Percentiles rank a stretch among this genome's conserved stretches.
Evolutionary conservation across 2,797 vertebrate genomes (phyloP).

Genomic region (Austrolebias charrua): DNA sequence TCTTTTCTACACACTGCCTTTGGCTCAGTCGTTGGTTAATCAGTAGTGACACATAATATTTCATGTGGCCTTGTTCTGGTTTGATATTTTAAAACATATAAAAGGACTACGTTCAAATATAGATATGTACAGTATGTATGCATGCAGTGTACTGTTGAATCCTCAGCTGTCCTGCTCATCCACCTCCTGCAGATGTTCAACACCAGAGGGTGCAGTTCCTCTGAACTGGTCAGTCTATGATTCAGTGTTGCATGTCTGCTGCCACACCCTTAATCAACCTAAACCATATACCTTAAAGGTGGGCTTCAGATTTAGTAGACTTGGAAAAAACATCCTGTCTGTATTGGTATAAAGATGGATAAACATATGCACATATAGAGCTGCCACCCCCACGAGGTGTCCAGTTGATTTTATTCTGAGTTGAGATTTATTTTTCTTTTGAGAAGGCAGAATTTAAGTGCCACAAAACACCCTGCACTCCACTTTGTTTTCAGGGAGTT

Average conservation of each 20-base stretch:
- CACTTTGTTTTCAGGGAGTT: conserved; percentile 39
- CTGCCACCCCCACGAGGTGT: background rate
- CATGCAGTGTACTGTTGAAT: no score
- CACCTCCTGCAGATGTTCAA: conserved; percentile 6
- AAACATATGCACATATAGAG: conserved; percentile 12
- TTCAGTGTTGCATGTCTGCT: conserved; percentile 2
- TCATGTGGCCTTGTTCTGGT: no score
- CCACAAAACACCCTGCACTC: conserved; percentile 28
- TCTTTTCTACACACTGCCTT: no score
- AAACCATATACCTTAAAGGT: conserved; percentile 38
- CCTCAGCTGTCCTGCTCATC: no score
- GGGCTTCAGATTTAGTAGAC: conserved; percentile 16
- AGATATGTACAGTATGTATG: no score
- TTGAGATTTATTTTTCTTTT: background rate
- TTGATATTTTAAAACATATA: no score
- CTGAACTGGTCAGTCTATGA: conserved; percentile 13
- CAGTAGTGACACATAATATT: no score
- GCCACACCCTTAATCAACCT: conserved; percentile 39
- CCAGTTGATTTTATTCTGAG: conserved; percentile 10
- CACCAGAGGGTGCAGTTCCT: conserved; percentile 64
- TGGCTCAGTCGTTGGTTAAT: no score
- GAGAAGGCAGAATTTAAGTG: conserved; percentile 1
- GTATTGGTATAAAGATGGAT: background rate
- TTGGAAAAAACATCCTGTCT: background rate
- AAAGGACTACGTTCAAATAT: no score